A percentile compares a stretch with the other conserved stretches of the same genome.
Evolutionary conservation across 2,888 invertebrate species (phyloP).

Genomic region (Temnothorax unifasciatus): DNA sequence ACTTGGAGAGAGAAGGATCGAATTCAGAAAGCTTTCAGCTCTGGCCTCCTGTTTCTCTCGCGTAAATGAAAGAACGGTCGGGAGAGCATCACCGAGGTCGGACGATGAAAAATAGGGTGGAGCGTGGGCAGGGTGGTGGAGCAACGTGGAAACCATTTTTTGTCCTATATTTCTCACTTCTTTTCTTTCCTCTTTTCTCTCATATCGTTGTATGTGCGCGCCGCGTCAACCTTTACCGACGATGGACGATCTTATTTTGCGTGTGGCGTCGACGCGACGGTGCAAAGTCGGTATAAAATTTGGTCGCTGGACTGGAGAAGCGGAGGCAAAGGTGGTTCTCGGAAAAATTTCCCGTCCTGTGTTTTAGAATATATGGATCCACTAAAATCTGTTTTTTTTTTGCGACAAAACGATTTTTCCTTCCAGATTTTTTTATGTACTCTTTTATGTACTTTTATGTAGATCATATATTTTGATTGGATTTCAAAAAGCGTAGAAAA

Average conservation of each 20-base stretch:
- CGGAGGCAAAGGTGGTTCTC: not conserved
- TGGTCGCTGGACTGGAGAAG: not conserved
- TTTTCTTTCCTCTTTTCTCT: conserved; percentile 50
- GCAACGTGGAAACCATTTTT: conserved; percentile 65
- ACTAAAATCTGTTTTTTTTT: not conserved
- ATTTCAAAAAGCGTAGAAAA: not conserved
- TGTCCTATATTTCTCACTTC: conserved; percentile 57
- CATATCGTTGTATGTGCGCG: conserved; percentile 10
- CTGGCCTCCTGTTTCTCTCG: conserved; percentile 27
- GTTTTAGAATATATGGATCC: not conserved
- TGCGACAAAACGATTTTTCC: not conserved
- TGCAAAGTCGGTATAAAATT: conserved; percentile 25
- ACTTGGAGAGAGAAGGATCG: not conserved
- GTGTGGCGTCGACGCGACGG: conserved; percentile 8
- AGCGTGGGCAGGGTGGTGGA: conserved; percentile 17
- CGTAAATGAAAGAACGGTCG: conserved; percentile 46
- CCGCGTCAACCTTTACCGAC: conserved; percentile 64
- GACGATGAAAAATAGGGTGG: conserved; percentile 72
- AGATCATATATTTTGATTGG: not conserved
- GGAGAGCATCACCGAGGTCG: conserved; percentile 35
- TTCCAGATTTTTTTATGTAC: not conserved
- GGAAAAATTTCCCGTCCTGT: not conserved
- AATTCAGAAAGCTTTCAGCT: conserved; percentile 50
- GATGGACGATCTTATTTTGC: conserved; percentile 67
- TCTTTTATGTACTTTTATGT: not conserved